A percentile compares a stretch with the other conserved stretches of the same genome.
Evolutionary conservation across 1,140 invertebrate genomes (phyloP).

Genomic region (Temnothorax curvispinosus): DNA sequence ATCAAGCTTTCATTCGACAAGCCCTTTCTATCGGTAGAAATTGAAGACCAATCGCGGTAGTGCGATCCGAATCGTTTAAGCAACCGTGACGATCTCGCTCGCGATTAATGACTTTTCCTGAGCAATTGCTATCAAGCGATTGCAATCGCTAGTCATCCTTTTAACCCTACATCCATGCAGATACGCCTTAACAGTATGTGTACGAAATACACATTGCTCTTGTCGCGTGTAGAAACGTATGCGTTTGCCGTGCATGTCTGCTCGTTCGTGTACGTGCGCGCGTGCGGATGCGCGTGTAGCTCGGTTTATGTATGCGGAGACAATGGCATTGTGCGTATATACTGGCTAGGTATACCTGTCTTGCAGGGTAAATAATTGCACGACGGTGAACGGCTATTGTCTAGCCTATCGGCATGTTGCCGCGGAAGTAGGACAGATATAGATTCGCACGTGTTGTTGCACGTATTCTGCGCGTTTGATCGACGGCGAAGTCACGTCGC

Average conservation of each 20-base stretch:
- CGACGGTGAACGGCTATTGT: conserved; percentile 60
- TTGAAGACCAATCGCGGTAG: conserved; percentile 33
- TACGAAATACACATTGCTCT: conserved; percentile 6
- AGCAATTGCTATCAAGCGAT: conserved; percentile 51
- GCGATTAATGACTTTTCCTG: conserved; percentile 65
- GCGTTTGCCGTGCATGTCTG: background rate
- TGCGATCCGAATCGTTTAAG: conserved; percentile 50
- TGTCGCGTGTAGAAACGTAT: background rate
- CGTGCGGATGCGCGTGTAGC: too few relatives aligned
- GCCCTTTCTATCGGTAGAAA: conserved; percentile 31
- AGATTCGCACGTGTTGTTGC: conserved; percentile 9
- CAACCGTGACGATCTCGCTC: conserved; percentile 20
- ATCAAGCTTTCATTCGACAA: conserved; percentile 10
- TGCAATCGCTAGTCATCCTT: conserved; percentile 28
- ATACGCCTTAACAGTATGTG: background rate
- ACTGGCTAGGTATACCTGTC: conserved; percentile 48
- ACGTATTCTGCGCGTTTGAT: conserved; percentile 40
- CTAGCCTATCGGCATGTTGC: conserved; percentile 49
- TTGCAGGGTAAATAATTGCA: conserved; percentile 69
- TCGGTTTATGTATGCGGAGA: conserved; percentile 18
- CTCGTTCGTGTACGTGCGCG: too few relatives aligned
- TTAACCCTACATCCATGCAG: conserved; percentile 22
- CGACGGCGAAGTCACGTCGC: conserved; percentile 35
- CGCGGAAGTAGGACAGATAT: conserved; percentile 52
- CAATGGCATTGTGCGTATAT: conserved; percentile 66